These are phyloP conservation scores for Axis porcinus DNA, from an alignment of 2,113 vertebrate species.

Conservation along the genomic window DNA sequence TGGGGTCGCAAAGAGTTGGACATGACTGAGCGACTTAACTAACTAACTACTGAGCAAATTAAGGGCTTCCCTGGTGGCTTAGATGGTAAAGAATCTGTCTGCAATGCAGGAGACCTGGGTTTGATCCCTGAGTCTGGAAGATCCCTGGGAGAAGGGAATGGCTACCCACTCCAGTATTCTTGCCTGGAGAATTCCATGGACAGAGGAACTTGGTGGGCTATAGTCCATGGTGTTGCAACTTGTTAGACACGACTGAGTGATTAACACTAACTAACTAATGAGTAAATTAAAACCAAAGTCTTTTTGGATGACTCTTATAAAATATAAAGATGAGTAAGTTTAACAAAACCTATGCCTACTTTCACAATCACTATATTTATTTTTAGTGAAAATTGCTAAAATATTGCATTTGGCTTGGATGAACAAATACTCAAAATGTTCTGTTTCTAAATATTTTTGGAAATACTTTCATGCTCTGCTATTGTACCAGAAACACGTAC, in stretches of 20 bases:
- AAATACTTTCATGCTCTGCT: neutral
- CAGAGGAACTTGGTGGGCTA: neutral
- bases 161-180: neutral
- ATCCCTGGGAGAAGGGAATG: neutral
- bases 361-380: conserved; percentile 38
- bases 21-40: neutral
- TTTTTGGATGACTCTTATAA: conserved; percentile 18
- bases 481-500: neutral
- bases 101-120: neutral
- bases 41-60: too few species aligned
- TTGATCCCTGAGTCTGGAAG: neutral
- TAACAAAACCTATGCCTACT: neutral
- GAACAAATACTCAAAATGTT: conserved; percentile 29
- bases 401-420: neutral
- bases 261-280: neutral
- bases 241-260: neutral
- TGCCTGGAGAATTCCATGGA: neutral
- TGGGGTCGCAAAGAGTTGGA: neutral
- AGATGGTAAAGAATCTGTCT: neutral
- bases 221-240: neutral
- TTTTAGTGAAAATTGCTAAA: conserved; percentile 28
- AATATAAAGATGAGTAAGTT: neutral
- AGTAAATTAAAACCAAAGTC: neutral
- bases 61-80: neutral
- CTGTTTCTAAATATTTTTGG: conserved; percentile 33